Base-by-base conservation (phyloP, 2,113 vertebrate genomes). In the Laticauda colubrina region DNA sequence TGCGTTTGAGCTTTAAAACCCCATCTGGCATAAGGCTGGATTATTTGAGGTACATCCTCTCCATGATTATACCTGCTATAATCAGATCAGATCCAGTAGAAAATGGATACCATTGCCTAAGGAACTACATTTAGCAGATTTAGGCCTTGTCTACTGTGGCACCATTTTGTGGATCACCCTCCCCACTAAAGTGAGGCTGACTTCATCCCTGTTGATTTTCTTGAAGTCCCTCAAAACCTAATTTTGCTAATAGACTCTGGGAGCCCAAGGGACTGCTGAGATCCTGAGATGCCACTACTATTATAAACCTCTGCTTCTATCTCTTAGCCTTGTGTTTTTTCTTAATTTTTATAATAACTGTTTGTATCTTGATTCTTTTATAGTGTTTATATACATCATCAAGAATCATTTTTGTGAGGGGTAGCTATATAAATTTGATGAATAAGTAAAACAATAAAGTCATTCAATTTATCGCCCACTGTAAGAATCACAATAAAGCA, bases 401-500 rank as follows among this genome's bases (percentile, higher is more conserved):
- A 15, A 20, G 69, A 18, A 5, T 18, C n/a, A 7, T 81, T 81
- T 81, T 39, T 3, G n/a, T 39, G n/a, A 81, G 69, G 15, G n/a
- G 6, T 39, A 39, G 69, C 69, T 39, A 39, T 81, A 81, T 39
- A 34, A 39, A 39, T 81, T 39, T 81, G n/a, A 34, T 39, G 69
- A 81, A 39, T 75, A 20, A 81, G 39, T 81, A 81, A 81, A 81
- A 81, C 34, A 81, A 20, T 7, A 20, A 91, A 92, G 93, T 24
- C 93, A 64, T 93, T 93, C 12, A 53, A 48, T 85, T 81, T 7
- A 61, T 43, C 92, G 57, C 12, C 59, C 9, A 54, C 20, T 95
- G 85, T 48, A 86, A 95, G 94, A 81, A 51, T 93, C 20, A 59
- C 43, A 95, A 96, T 95, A 91, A 87, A 92, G 45, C 23, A 93